Conservation (phyloP, 1,140 invertebrate genomes). For the Pollicipes pollicipes region DNA sequence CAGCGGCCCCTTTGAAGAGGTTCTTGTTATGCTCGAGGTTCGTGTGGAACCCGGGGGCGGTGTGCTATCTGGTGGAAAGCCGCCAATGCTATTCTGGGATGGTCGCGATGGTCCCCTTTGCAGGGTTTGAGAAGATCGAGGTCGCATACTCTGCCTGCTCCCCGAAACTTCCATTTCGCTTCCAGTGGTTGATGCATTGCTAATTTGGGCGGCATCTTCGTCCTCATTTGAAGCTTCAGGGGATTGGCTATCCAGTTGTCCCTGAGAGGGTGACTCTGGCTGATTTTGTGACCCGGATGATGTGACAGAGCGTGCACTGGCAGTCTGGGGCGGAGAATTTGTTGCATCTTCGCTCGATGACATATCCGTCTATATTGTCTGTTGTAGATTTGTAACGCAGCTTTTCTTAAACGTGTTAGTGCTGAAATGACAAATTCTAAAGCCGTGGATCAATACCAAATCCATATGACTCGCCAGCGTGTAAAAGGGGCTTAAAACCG, state of each 20-base stretch:
- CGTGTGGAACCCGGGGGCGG: neutral
- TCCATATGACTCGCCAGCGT: no score
- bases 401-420: no score
- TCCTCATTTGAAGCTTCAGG: neutral
- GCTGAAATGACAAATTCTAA: no score
- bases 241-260: neutral
- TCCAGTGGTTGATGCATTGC: neutral
- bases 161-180: no score
- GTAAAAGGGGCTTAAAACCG: no score
- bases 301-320: neutral
- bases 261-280: neutral
- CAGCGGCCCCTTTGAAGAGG: neutral
- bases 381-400: no score
- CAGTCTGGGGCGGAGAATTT: neutral
- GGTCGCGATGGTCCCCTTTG: neutral
- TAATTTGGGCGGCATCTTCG: neutral
- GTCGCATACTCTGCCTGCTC: neutral
- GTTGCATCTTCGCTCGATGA: neutral
- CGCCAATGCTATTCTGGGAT: neutral
- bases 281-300: neutral
- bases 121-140: neutral
- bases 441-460: no score
- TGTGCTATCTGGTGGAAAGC: neutral
- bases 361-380: no score
- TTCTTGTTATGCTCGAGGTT: neutral